phyloP scores from a whole-genome alignment of 1,140 invertebrate species.

The Drosophila lini region DNA sequence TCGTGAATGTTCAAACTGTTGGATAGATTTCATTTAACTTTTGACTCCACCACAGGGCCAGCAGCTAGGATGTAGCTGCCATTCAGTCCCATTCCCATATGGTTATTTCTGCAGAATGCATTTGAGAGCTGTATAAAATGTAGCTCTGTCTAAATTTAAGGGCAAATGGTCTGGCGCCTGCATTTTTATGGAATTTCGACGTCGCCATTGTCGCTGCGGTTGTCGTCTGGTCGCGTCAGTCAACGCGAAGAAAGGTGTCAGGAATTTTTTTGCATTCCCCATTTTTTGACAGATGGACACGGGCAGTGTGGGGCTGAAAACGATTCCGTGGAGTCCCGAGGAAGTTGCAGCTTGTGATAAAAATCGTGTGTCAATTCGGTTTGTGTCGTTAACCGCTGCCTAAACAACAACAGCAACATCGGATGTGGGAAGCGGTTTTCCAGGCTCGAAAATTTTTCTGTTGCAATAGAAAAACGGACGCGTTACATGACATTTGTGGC shows the following conservation, averaged over 20 bases:
- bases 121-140: slow-evolving; percentile 33
- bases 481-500: slow-evolving; percentile 78
- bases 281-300: slow-evolving; percentile 71
- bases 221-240: slow-evolving; percentile 66
- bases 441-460: slow-evolving; percentile 47
- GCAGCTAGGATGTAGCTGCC: slow-evolving; percentile 27
- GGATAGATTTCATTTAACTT: slow-evolving; percentile 64
- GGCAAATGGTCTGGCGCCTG: slow-evolving; percentile 52
- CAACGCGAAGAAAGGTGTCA: slow-evolving; percentile 72
- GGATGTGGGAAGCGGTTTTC: slow-evolving; percentile 27
- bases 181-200: slow-evolving; percentile 63
- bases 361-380: slow-evolving; percentile 80
- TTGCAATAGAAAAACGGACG: slow-evolving; percentile 78
- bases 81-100: slow-evolving; percentile 37
- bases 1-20: slow-evolving; percentile 37
- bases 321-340: slow-evolving; percentile 10
- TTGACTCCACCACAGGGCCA: slow-evolving; percentile 24
- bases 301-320: slow-evolving; percentile 17
- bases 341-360: slow-evolving; percentile 65
- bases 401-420: slow-evolving; percentile 70
- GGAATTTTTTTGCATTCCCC: slow-evolving; percentile 61
- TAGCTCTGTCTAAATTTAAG: slow-evolving; percentile 69
- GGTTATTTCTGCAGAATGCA: slow-evolving; percentile 19
- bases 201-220: slow-evolving; percentile 41
- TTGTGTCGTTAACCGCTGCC: slow-evolving; percentile 77